Evolutionary conservation across 2,888 invertebrate species (phyloP).

Genomic region (Arge pagana): DNA sequence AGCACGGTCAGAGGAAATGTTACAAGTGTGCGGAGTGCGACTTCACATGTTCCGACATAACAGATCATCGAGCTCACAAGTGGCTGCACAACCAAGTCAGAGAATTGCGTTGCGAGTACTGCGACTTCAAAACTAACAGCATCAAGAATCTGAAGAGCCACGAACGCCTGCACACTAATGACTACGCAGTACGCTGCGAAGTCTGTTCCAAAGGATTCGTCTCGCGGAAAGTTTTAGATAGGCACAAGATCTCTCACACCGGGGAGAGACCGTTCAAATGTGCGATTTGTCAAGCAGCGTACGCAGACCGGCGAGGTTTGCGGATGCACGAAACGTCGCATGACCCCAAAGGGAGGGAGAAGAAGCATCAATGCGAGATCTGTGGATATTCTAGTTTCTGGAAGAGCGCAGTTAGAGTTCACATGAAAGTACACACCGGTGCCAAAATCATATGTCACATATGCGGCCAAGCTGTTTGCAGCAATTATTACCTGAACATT

Average conservation of each 20-base stretch:
- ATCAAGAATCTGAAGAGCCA: slow-evolving; percentile 28
- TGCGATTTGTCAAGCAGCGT: neutral
- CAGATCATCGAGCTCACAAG: neutral
- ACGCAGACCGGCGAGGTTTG: slow-evolving; percentile 24
- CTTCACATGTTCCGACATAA: neutral
- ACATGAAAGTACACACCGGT: slow-evolving; percentile 25
- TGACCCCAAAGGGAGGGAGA: slow-evolving; percentile 10
- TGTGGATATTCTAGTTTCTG: slow-evolving; percentile 27
- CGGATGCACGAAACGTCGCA: slow-evolving; percentile 6
- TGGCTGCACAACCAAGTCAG: neutral
- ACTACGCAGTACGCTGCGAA: slow-evolving; percentile 37
- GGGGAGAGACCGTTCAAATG: slow-evolving; percentile 39
- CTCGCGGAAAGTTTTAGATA: slow-evolving; percentile 39
- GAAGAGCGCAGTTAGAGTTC: slow-evolving; percentile 24
- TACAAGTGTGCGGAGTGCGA: neutral
- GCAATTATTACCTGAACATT: slow-evolving; percentile 62
- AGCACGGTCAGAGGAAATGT: neutral
- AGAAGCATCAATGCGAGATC: slow-evolving; percentile 30
- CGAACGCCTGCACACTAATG: slow-evolving; percentile 16
- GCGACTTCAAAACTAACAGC: slow-evolving; percentile 29
- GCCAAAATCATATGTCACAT: slow-evolving; percentile 62
- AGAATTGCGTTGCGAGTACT: slow-evolving; percentile 26
- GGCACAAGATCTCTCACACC: slow-evolving; percentile 56
- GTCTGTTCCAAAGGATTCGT: slow-evolving; percentile 29
- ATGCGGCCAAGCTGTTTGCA: slow-evolving; percentile 63